Evolutionary conservation across 2,113 vertebrate species (phyloP).

Genomic region (Hippocampus abdominalis): DNA sequence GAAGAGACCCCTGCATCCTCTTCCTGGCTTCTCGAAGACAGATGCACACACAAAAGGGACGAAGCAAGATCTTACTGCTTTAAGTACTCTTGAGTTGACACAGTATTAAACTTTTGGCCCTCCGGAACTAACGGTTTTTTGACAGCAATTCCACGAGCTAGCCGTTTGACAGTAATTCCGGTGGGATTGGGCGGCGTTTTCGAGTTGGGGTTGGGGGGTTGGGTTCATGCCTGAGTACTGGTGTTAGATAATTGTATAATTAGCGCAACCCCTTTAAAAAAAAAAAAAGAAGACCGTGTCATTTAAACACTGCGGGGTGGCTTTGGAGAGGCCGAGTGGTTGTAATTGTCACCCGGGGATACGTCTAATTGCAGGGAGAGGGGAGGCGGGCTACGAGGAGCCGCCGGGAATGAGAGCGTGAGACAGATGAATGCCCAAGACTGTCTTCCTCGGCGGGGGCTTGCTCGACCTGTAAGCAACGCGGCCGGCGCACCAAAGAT

Average conservation of each 20-base stretch:
- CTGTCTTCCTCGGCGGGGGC: slow-evolving; percentile 20
- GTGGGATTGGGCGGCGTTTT: slow-evolving; percentile 30
- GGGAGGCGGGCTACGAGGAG: slow-evolving; percentile 48
- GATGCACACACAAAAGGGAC: slow-evolving; percentile 3
- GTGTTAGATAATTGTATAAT: slow-evolving; percentile 63
- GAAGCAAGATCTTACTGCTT: slow-evolving; percentile 23
- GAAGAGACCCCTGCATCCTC: slow-evolving; percentile 3
- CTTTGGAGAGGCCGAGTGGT: slow-evolving; percentile 49
- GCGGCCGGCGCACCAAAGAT: slow-evolving; percentile 34
- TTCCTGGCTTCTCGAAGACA: slow-evolving; percentile 2
- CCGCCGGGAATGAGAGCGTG: slow-evolving; percentile 48
- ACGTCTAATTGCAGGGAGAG: slow-evolving; percentile 61
- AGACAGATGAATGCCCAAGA: slow-evolving; percentile 47
- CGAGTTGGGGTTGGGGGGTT: slow-evolving; percentile 2
- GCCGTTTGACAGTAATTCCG: slow-evolving; percentile 10
- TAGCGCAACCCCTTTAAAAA: slow-evolving; percentile 50
- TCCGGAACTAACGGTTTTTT: slow-evolving; percentile 22
- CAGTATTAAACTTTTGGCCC: slow-evolving; percentile 23
- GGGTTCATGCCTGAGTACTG: slow-evolving; percentile 24
- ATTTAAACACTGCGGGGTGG: slow-evolving; percentile 60
- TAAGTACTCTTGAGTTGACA: not conserved
- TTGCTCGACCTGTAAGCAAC: slow-evolving; percentile 26
- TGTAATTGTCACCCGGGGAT: slow-evolving; percentile 70
- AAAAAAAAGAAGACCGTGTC: slow-evolving; percentile 49
- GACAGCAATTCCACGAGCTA: slow-evolving; percentile 25